A percentile compares a stretch with the other conserved stretches of the same genome.
These are phyloP conservation scores for Heteronetta atricapilla DNA, from an alignment of 2,113 vertebrate genomes.

Conservation along the genomic window DNA sequence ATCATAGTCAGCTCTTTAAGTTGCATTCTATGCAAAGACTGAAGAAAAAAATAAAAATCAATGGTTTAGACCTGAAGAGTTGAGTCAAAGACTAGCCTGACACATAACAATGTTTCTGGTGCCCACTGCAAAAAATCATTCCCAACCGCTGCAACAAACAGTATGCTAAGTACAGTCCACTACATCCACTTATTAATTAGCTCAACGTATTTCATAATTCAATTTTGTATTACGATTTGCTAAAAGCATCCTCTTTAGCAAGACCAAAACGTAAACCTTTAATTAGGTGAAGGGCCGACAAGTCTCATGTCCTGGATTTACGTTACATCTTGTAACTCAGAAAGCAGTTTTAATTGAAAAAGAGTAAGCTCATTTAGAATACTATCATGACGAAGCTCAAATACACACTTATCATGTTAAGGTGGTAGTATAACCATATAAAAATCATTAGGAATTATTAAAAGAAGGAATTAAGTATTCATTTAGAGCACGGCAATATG, in stretches of 20 bases:
- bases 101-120: background rate
- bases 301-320: constrained; percentile 36
- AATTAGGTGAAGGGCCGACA: constrained; percentile 60
- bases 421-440: background rate
- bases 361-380: background rate
- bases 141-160: background rate
- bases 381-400: background rate
- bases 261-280: constrained; percentile 50
- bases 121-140: background rate
- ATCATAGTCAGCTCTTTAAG: background rate
- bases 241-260: constrained; percentile 7
- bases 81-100: background rate
- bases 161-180: background rate
- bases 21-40: background rate
- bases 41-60: background rate
- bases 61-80: background rate
- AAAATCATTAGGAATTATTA: constrained; percentile 11
- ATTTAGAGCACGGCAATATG: constrained; percentile 6
- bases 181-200: constrained; percentile 14
- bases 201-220: constrained; percentile 23
- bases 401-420: background rate
- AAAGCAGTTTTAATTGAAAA: constrained; percentile 40
- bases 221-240: background rate
- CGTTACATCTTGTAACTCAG: background rate
- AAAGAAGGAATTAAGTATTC: constrained; percentile 12